phyloP scores from a whole-genome alignment of 2,113 vertebrate species.

The Pomatorhinus ruficollis region DNA sequence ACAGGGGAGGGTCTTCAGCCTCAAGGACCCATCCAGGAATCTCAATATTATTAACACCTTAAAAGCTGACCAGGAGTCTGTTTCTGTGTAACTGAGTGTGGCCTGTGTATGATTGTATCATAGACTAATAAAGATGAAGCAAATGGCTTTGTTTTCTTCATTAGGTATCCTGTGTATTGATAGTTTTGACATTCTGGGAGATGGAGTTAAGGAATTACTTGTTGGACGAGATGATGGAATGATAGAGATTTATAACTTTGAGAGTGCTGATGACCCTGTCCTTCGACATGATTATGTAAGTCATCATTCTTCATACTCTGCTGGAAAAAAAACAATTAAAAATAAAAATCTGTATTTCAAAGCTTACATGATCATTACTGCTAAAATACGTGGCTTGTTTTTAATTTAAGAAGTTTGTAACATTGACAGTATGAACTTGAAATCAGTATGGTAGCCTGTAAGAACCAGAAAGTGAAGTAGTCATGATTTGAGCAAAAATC shows the following conservation, averaged over 20 bases:
- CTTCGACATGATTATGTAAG: constrained; percentile 89
- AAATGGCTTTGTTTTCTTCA: neutral
- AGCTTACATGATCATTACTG: neutral
- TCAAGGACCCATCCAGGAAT: neutral
- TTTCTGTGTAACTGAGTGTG: neutral
- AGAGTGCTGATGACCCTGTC: constrained; percentile 80
- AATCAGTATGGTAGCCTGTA: neutral
- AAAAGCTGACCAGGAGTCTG: neutral
- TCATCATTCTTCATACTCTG: neutral
- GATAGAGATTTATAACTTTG: constrained; percentile 88
- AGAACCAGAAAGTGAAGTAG: neutral
- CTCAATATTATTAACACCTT: neutral
- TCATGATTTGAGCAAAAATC: neutral
- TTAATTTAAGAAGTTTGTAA: neutral
- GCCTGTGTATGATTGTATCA: neutral
- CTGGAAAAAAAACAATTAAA: neutral
- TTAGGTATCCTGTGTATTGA: constrained; percentile 92
- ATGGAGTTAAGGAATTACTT: constrained; percentile 92
- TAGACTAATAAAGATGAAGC: neutral
- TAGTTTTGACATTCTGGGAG: constrained; percentile 91
- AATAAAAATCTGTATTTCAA: neutral
- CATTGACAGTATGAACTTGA: neutral
- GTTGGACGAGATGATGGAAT: constrained; percentile 93
- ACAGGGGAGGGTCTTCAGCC: neutral
- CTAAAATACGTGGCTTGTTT: neutral